phyloP scores from a whole-genome alignment of 2,888 invertebrate genomes.

The Ptychoptera albimana region DNA sequence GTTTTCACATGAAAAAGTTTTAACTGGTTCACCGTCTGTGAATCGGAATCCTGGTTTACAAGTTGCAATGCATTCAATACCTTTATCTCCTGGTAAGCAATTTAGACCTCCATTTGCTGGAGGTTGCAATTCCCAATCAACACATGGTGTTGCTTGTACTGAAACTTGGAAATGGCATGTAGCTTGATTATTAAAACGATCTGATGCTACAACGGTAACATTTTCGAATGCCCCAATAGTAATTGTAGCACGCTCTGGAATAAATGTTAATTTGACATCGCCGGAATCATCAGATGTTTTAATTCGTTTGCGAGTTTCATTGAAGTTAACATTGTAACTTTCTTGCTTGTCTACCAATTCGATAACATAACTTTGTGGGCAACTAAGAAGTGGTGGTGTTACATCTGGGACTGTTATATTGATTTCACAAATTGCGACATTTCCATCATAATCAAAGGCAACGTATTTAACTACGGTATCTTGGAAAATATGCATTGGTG shows the following conservation, averaged over 20 bases:
- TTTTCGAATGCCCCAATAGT: constrained; percentile 79
- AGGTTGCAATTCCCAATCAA: constrained; percentile 83
- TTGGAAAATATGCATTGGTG: constrained; percentile 74
- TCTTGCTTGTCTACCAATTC: constrained; percentile 81
- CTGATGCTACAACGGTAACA: constrained; percentile 77
- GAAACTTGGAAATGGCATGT: constrained; percentile 87
- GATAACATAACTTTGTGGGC: constrained; percentile 87
- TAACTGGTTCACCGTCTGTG: constrained; percentile 76
- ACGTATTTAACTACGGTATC: constrained; percentile 89
- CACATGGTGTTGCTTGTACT: constrained; percentile 85
- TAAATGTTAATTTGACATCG: constrained; percentile 65
- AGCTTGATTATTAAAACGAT: constrained; percentile 76
- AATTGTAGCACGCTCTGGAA: constrained; percentile 71
- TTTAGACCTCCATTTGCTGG: constrained; percentile 81
- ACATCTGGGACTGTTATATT: constrained; percentile 90
- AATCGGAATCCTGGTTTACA: constrained; percentile 80
- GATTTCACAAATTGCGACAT: constrained; percentile 92
- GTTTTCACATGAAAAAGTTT: constrained; percentile 71
- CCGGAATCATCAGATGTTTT: constrained; percentile 80
- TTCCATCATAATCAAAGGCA: constrained; percentile 94
- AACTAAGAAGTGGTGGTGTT: constrained; percentile 76
- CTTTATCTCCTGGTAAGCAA: constrained; percentile 64
- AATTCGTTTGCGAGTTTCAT: constrained; percentile 69
- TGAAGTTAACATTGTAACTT: constrained; percentile 80
- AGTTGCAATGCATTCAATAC: constrained; percentile 76